phyloP scores from a whole-genome alignment of 2,797 vertebrate genomes.

The Syngnathus rostellatus region DNA sequence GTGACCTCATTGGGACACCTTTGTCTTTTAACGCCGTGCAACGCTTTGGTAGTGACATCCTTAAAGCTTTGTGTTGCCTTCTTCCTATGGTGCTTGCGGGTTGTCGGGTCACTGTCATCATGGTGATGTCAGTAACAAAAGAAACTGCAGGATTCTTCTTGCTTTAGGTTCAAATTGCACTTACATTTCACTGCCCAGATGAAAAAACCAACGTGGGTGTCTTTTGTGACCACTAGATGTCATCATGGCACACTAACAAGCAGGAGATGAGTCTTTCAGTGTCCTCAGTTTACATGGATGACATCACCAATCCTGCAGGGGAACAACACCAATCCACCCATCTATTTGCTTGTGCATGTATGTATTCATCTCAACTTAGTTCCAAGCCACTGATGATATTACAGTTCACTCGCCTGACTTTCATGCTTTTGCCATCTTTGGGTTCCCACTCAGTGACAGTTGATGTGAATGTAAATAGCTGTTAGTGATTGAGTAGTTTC shows the following conservation, averaged over 20 bases:
- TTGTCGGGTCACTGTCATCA: conserved; percentile 1
- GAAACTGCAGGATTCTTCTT: background rate
- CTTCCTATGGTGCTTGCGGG: background rate
- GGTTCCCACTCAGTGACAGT: background rate
- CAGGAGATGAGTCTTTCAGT: conserved; percentile 10
- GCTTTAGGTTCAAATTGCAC: background rate
- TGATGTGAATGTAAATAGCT: background rate
- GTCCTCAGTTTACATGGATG: conserved; percentile 30
- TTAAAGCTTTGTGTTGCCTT: background rate
- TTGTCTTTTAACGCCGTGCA: background rate
- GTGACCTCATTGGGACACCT: conserved; percentile 13
- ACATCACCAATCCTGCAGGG: conserved; percentile 42
- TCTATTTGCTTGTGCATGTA: background rate
- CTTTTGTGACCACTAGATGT: conserved; percentile 49
- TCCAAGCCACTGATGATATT: background rate
- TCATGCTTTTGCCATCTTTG: background rate
- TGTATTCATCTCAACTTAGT: conserved; percentile 11
- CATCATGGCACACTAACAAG: conserved; percentile 31
- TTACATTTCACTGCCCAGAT: background rate
- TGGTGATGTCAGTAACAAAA: background rate
- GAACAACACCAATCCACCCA: conserved; percentile 18
- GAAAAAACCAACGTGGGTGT: background rate
- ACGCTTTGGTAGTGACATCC: background rate
- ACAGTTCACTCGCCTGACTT: background rate
- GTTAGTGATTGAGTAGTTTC: background rate